Conservation (phyloP, 2,113 vertebrate species). For the Pterocles gutturalis region DNA sequence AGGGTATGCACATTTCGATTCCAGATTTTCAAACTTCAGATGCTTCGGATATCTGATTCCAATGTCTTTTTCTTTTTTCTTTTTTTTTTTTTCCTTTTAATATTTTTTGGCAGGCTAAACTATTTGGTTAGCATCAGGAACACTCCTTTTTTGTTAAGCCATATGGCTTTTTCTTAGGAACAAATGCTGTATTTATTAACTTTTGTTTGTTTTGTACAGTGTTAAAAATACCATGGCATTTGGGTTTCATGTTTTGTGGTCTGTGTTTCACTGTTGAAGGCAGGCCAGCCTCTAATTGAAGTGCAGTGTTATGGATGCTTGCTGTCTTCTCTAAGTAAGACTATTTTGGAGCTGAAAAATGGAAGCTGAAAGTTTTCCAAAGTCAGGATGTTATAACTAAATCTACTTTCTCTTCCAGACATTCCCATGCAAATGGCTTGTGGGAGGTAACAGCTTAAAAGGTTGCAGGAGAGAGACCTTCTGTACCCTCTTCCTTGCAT, state of each 20-base stretch:
- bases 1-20: background rate
- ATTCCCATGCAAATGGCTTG: slow-evolving; percentile 22
- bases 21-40: background rate
- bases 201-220: background rate
- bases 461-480: background rate
- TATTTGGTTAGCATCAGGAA: background rate
- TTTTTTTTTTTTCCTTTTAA: background rate
- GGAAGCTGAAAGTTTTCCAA: slow-evolving; percentile 31
- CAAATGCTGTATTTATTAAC: background rate
- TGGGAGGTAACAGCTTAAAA: slow-evolving; percentile 34
- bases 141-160: background rate
- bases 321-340: background rate
- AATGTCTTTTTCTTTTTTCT: background rate
- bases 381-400: slow-evolving; percentile 22
- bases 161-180: background rate
- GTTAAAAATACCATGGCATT: slow-evolving; percentile 8
- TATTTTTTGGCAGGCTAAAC: background rate
- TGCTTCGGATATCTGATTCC: background rate
- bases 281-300: background rate
- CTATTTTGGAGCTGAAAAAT: slow-evolving; percentile 45
- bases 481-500: background rate
- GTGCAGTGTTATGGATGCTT: background rate
- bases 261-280: background rate
- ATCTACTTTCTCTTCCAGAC: slow-evolving; percentile 23
- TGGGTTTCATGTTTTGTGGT: background rate